Percentiles rank a stretch among this genome's conserved stretches.
These are phyloP conservation scores for Remorina albescens DNA, from an alignment of 2,797 vertebrate species.

Conservation along the genomic window DNA sequence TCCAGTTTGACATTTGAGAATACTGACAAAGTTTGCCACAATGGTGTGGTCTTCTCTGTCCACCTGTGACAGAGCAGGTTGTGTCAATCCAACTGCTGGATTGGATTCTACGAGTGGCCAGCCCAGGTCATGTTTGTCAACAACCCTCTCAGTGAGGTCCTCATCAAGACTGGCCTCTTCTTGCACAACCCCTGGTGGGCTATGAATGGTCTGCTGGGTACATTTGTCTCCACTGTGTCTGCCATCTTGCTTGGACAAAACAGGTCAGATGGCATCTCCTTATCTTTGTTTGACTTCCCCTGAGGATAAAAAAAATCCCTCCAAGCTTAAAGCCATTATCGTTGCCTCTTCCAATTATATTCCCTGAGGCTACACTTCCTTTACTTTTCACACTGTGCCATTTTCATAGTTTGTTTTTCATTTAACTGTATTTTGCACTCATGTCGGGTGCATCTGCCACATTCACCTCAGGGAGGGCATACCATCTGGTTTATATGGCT, in stretches of 20 bases:
- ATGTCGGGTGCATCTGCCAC: slow-evolving; percentile 39
- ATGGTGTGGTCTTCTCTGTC: not conserved
- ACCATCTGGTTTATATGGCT: slow-evolving; percentile 87
- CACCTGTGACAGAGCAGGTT: slow-evolving; percentile 80
- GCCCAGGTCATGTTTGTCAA: slow-evolving; percentile 93
- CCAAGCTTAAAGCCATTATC: slow-evolving; percentile 20
- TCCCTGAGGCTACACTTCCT: slow-evolving; percentile 27
- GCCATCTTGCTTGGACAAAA: slow-evolving; percentile 88
- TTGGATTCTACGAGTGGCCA: slow-evolving; percentile 86
- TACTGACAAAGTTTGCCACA: not conserved
- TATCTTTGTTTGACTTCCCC: slow-evolving; percentile 3
- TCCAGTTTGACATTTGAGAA: not conserved
- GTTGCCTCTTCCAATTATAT: not conserved
- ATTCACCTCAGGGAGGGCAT: slow-evolving; percentile 81
- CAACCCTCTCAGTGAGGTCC: slow-evolving; percentile 89
- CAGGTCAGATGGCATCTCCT: slow-evolving; percentile 77
- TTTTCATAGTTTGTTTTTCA: slow-evolving; percentile 35
- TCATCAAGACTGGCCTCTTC: slow-evolving; percentile 86
- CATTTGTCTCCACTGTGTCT: slow-evolving; percentile 85
- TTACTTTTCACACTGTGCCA: slow-evolving; percentile 22
- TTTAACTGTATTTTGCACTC: slow-evolving; percentile 41
- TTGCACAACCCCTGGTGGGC: slow-evolving; percentile 92
- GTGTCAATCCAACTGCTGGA: slow-evolving; percentile 86
- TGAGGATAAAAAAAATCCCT: not conserved
- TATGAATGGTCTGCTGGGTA: slow-evolving; percentile 86